These are phyloP conservation scores for Odocoileus hemionus DNA, from an alignment of 2,113 vertebrate species.

Conservation along the genomic window DNA sequence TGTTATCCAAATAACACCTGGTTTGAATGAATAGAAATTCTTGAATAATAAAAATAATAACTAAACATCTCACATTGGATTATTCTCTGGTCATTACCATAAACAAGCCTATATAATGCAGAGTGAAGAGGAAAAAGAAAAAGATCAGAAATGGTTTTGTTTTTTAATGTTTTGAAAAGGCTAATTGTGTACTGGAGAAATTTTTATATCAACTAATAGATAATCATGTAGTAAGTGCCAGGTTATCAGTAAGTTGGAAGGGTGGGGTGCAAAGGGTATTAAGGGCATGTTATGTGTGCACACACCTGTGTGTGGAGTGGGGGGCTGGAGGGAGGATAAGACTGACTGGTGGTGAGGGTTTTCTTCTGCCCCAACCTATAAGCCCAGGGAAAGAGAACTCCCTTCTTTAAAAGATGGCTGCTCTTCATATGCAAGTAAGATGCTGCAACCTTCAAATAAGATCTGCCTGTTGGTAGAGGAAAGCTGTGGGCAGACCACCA, in stretches of 20 bases:
- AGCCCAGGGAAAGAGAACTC: not conserved
- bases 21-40: not conserved
- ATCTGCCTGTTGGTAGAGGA: not conserved
- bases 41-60: not conserved
- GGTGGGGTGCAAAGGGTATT: not conserved
- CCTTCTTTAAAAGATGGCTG: not conserved
- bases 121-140: not conserved
- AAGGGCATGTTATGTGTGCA: not conserved
- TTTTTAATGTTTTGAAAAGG: not conserved
- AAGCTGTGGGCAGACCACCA: not conserved
- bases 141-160: not conserved
- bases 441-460: not conserved
- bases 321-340: not conserved
- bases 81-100: not conserved
- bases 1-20: not conserved
- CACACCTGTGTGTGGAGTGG: not conserved
- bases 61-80: not conserved
- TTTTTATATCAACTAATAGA: not conserved
- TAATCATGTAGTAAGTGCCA: not conserved
- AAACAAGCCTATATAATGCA: not conserved
- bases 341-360: not conserved
- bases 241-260: not conserved
- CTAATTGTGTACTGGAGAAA: not conserved
- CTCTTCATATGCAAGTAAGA: not conserved
- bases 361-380: not conserved